phyloP scores from a whole-genome alignment of 64 coral and sea anemone genomes.

The Porites australiensis region DNA sequence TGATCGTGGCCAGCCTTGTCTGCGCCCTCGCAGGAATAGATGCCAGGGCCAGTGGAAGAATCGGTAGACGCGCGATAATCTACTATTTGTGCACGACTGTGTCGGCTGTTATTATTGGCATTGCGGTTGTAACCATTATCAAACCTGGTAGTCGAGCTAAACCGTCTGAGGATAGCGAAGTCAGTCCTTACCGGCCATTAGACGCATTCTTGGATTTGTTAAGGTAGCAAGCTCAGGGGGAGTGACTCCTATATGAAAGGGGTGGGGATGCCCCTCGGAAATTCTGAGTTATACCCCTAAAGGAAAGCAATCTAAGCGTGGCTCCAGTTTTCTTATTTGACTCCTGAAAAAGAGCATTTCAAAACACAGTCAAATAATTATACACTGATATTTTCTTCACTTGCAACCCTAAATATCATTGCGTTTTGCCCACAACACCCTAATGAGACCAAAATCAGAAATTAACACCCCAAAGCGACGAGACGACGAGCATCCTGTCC shows the following conservation, averaged over 20 bases:
- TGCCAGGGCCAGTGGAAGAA: conserved; percentile 39
- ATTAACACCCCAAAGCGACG: too few relatives aligned
- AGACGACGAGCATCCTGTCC: too few relatives aligned
- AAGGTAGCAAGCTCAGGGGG: conserved; percentile 3
- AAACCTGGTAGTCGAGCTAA: conserved; percentile 34
- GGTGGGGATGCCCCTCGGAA: too few relatives aligned
- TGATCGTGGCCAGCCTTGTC: conserved; percentile 61
- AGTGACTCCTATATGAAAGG: background rate
- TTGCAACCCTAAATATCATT: too few relatives aligned
- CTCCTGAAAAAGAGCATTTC: background rate
- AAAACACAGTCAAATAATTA: too few relatives aligned
- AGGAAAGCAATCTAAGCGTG: too few relatives aligned
- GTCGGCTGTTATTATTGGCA: conserved; percentile 50
- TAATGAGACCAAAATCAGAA: too few relatives aligned
- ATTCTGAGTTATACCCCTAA: too few relatives aligned
- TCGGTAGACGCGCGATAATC: conserved; percentile 45
- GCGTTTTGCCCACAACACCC: too few relatives aligned
- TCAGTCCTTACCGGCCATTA: conserved; percentile 15
- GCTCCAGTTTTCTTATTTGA: background rate
- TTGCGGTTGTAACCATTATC: conserved; percentile 31
- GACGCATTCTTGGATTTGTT: conserved; percentile 54
- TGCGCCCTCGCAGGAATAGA: conserved; percentile 46
- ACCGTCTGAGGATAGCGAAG: background rate
- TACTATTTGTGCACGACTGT: conserved; percentile 56
- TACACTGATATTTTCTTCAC: too few relatives aligned